These are phyloP conservation scores for Dasyurus viverrinus DNA, from an alignment of 2,113 vertebrate species.

Conservation along the genomic window DNA sequence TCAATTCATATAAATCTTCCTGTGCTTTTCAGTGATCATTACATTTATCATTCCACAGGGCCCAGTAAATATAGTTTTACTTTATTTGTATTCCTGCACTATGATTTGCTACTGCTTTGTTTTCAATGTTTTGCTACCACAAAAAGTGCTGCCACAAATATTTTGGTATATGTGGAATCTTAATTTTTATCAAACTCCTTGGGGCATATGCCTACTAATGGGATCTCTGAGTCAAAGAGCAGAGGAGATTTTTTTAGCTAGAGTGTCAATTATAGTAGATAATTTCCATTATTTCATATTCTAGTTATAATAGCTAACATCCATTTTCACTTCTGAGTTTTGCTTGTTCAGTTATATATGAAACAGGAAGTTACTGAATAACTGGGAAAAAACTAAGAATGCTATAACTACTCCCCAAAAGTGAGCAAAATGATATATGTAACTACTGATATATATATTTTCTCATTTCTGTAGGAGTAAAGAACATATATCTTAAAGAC, in stretches of 20 bases:
- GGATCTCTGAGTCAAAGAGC: background rate
- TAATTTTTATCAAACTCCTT: background rate
- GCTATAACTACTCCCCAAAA: background rate
- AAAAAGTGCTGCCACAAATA: background rate
- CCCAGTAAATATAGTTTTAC: background rate
- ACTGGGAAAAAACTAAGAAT: background rate
- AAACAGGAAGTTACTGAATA: background rate
- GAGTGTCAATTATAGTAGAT: background rate
- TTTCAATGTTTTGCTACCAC: background rate
- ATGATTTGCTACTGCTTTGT: background rate
- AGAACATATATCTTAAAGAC: background rate
- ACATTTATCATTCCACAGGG: background rate
- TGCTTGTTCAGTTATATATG: background rate
- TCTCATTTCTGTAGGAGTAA: background rate
- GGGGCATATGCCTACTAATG: background rate
- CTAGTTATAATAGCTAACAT: background rate
- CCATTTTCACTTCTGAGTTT: background rate
- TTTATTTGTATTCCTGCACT: background rate
- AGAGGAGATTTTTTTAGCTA: background rate
- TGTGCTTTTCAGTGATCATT: background rate
- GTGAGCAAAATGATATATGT: background rate
- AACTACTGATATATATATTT: background rate
- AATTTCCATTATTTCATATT: background rate
- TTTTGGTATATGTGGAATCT: background rate
- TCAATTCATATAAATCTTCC: background rate